Evolutionary conservation across 2,888 invertebrate genomes (phyloP).

Genomic region (Acanthococcus lagerstroemiae): DNA sequence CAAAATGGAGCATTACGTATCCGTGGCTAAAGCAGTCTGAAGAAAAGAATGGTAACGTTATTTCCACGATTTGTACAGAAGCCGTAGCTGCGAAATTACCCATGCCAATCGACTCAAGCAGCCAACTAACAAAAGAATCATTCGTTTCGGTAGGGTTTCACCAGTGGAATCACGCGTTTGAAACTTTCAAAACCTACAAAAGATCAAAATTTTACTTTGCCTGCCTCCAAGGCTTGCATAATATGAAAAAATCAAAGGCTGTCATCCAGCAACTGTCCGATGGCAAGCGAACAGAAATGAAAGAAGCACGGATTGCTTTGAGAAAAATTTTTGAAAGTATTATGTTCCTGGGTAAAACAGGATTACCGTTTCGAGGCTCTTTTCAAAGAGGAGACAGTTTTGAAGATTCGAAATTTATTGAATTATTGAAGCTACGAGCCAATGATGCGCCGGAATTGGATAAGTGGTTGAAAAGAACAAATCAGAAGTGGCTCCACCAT

Average conservation of each 20-base stretch:
- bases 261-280: not conserved
- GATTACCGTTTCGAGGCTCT: not conserved
- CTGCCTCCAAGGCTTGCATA: not conserved
- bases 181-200: not conserved
- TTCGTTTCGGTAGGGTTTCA: not conserved
- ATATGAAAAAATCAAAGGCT: slow-evolving; percentile 6
- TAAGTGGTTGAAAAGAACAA: slow-evolving; percentile 7
- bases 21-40: slow-evolving; percentile 13
- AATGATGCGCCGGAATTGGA: slow-evolving; percentile 7
- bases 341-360: not conserved
- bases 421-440: slow-evolving; percentile 7
- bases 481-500: slow-evolving; percentile 14
- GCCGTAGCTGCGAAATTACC: not conserved
- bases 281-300: slow-evolving; percentile 1
- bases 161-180: not conserved
- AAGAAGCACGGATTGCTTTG: slow-evolving; percentile 2
- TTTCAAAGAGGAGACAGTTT: slow-evolving; percentile 4
- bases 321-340: slow-evolving; percentile 13
- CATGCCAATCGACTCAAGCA: not conserved
- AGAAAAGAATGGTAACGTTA: slow-evolving; percentile 11
- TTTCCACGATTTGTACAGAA: slow-evolving; percentile 2
- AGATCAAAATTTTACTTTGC: not conserved
- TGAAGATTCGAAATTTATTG: slow-evolving; percentile 1
- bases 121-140: not conserved
- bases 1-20: slow-evolving; percentile 10